Percentiles rank a stretch among this genome's conserved stretches.
phyloP scores from a whole-genome alignment of 2,797 vertebrate species.

The Rhodeus uyekii region DNA sequence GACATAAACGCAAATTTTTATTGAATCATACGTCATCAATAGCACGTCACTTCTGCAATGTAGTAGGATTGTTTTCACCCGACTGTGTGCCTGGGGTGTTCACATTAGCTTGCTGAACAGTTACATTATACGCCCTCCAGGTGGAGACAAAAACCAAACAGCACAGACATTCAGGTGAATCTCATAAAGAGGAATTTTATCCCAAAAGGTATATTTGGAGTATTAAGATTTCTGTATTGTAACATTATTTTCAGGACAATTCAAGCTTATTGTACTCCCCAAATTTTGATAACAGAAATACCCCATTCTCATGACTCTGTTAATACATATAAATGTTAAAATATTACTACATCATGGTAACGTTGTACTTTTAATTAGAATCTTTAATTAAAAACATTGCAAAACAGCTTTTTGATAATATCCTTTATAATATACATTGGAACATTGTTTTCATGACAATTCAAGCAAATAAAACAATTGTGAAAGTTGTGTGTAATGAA shows the following conservation, averaged over 20 bases:
- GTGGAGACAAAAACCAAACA: constrained; percentile 34
- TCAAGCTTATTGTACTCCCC: neutral
- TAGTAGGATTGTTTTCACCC: too few species aligned
- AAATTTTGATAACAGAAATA: neutral
- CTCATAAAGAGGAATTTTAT: neutral
- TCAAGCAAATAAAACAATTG: too few species aligned
- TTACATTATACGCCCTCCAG: constrained; percentile 31
- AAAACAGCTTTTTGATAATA: too few species aligned
- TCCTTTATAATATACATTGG: too few species aligned
- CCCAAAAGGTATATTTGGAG: neutral
- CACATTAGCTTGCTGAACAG: too few species aligned
- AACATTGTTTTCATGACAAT: too few species aligned
- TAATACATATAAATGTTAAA: neutral
- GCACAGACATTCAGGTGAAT: neutral
- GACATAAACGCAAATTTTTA: neutral
- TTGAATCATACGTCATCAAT: neutral
- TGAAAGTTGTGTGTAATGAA: too few species aligned
- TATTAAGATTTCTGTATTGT: neutral
- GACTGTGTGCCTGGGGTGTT: too few species aligned
- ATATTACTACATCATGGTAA: neutral
- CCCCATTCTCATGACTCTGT: neutral
- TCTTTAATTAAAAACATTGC: neutral
- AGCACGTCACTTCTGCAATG: neutral
- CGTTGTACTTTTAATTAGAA: neutral
- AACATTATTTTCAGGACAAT: neutral